Percentiles rank a stretch among this genome's conserved stretches.
phyloP scores from a whole-genome alignment of 2,113 vertebrate genomes.

The Lutjanus erythropterus region DNA sequence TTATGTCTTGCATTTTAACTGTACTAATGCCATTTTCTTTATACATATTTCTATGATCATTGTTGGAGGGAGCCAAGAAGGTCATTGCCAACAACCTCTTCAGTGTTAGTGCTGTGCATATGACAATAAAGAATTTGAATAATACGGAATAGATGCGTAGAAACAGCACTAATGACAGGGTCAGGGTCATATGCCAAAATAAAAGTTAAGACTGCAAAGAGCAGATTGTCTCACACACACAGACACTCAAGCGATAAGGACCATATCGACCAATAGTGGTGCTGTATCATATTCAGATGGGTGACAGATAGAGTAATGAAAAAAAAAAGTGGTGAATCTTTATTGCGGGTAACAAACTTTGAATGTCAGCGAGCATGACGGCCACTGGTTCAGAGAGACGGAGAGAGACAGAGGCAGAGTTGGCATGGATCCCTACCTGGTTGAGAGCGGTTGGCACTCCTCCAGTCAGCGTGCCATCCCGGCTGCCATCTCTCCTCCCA shows the following conservation, averaged over 20 bases:
- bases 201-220: not conserved
- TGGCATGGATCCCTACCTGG: conserved; percentile 65
- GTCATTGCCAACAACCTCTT: no score
- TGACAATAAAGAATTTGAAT: not conserved
- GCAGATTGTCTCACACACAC: not conserved
- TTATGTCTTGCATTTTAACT: no score
- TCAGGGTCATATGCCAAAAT: not conserved
- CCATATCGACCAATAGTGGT: not conserved
- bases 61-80: no score
- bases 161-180: not conserved
- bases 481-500: conserved; percentile 58
- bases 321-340: conserved; percentile 34
- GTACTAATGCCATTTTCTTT: no score
- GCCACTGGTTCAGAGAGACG: conserved; percentile 54
- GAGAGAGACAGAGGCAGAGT: conserved; percentile 18
- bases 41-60: no score
- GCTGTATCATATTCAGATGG: not conserved
- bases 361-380: conserved; percentile 69
- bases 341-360: conserved; percentile 51
- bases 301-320: conserved; percentile 20
- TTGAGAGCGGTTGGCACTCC: conserved; percentile 49
- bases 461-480: conserved; percentile 62
- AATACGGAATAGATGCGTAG: not conserved
- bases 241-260: not conserved
- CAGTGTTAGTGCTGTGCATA: not conserved